Evolutionary conservation across 2,113 vertebrate genomes (phyloP), one percentile per base, ranked within the genome.

Genomic region (Lampris megalopsis): DNA sequence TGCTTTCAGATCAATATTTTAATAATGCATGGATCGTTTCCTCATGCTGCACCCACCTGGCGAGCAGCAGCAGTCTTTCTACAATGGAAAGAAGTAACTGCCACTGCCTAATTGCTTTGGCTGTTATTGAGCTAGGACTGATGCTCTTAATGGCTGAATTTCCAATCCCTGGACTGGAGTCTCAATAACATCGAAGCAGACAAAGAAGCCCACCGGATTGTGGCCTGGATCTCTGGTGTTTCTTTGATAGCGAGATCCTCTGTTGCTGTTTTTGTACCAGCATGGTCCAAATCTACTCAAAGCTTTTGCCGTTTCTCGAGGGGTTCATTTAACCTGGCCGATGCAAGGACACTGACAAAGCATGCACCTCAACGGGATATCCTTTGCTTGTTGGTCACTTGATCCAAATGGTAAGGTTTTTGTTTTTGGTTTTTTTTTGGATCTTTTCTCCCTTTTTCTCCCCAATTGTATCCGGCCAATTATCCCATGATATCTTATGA

Each of bases 11-110:
- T 41, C n/a, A 63, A 45, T 45, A 45, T 38, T 59, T 38, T 9
- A 59, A 38, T 38, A 9, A 59, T 37, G 37, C 4, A 58, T 35
- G 9, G 57, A 37, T 7, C 5, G 9, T 48, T 64, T 37, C 54
- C 24, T 24, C 47, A 57, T 24, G 49, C 61, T 56, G 1, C 11
- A 48, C 9, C 36, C 11, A 48, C 9, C 36, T 71, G 67, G 43
- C 71, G 35, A 61, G 45, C 0, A 1, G 6, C 10, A 41, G n/a
- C 1, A 8, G 47, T 41, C 41, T 77, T 81, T 41, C 60, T 41
- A 61, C 38, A 24, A 5, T 9, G 68, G 24, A 52, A 10, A 68
- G 40, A 71, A 52, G 63, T 61, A 36, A 53, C 4, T 73, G 38
- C 2, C n/a, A 3, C 47, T 61, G 5, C 2, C 35, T 47, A 42